A percentile compares a stretch with the other conserved stretches of the same genome.
These are phyloP conservation scores for Shargacucullia verbasci DNA, from an alignment of 2,888 invertebrate genomes.

Conservation along the genomic window DNA sequence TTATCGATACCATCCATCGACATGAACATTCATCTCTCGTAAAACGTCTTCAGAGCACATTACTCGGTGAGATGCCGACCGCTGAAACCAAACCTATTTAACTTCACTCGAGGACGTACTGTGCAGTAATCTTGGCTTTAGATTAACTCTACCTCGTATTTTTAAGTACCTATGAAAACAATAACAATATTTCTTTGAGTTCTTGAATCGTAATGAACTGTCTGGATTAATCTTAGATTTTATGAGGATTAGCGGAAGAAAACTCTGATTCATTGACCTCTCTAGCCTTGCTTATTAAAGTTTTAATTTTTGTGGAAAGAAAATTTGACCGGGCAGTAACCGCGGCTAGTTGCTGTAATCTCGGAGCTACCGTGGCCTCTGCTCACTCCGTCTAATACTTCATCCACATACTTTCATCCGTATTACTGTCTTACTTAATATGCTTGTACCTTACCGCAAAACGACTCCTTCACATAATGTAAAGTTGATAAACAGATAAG, in stretches of 20 bases:
- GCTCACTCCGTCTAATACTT: too few species aligned
- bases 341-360: too few species aligned
- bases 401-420: too few species aligned
- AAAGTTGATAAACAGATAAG: too few species aligned
- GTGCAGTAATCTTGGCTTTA: constrained; percentile 66
- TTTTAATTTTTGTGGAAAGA: too few species aligned
- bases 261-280: too few species aligned
- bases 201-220: constrained; percentile 46
- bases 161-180: constrained; percentile 54
- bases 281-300: too few species aligned
- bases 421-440: too few species aligned
- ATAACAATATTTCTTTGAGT: constrained; percentile 48
- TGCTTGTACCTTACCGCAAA: too few species aligned
- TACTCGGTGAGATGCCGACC: constrained; percentile 64
- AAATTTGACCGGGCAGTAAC: too few species aligned
- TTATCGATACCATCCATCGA: constrained; percentile 42
- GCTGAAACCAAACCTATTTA: constrained; percentile 77
- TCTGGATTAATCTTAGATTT: constrained; percentile 1
- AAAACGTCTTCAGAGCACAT: constrained; percentile 59
- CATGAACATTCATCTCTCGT: constrained; percentile 38
- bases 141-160: constrained; percentile 66
- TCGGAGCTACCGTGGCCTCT: too few species aligned
- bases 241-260: not conserved
- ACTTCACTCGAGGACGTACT: constrained; percentile 69
- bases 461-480: too few species aligned